Evolutionary conservation across 2,888 invertebrate species (phyloP), one percentile per base, ranked within the genome.

Genomic region (Odontomyia ornata): DNA sequence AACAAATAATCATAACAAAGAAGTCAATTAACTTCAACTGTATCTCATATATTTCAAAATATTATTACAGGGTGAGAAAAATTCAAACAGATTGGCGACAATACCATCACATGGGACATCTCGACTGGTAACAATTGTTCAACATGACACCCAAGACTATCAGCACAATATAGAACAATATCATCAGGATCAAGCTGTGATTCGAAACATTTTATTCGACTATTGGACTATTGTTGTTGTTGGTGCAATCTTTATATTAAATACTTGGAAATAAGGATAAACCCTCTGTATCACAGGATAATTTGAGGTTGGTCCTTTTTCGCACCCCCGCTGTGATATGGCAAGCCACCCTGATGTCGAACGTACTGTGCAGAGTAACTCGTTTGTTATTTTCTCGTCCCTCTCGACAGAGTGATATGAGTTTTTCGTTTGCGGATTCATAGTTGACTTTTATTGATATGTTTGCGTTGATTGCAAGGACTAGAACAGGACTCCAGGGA

Each of bases 381-480:
- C 69, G 69, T 69, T 69, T 69, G 69, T 47, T 69, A 69, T 30
- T n/a, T n/a, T n/a, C n/a, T n/a, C n/a, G n/a, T n/a, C n/a, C n/a
- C n/a, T n/a, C n/a, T 27, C 25, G 69, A 23, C 18, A 13, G n/a
- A n/a, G 43, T 21, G 69, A 47, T 46, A 47, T 23, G 2, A 47
- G 69, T 46, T 47, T 27, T 73, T 36, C 60, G 57, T 73, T 57
- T 73, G 73, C 73, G 73, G 73, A 73, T 73, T 73, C 73, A 73
- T 57, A 21, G 25, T n/a, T 73, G 73, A 73, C 60, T 73, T 73
- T 73, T 73, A 73, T 73, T 73, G 73, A 73, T 73, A 73, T 73
- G 73, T 73, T 73, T 73, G 73, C 73, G 73, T 73, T 73, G 73
- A 73, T 73, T 73, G 73, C 73, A 60, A 73, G 73, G 60, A 73